Conservation (phyloP, 2,888 invertebrate genomes). For the Lutraria lutraria region DNA sequence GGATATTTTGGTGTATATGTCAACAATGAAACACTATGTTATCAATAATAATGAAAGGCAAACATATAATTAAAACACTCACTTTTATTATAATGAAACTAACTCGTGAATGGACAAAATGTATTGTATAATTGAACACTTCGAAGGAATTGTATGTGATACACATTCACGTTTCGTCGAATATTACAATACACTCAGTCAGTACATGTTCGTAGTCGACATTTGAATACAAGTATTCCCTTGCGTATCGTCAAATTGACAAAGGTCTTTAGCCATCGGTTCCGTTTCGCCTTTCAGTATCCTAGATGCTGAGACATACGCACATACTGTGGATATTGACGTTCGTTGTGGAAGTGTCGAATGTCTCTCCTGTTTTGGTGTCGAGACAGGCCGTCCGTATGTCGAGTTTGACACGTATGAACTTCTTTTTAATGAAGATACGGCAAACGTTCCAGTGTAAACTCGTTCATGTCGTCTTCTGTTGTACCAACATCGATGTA, state of each 20-base stretch:
- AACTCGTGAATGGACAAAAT: too few relatives aligned
- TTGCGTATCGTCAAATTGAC: background rate
- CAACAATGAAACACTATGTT: too few relatives aligned
- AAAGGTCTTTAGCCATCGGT: background rate
- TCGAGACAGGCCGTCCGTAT: background rate
- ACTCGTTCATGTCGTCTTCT: constrained; percentile 36
- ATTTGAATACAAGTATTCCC: background rate
- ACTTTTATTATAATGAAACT: too few relatives aligned
- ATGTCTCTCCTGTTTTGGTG: background rate
- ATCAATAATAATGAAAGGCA: too few relatives aligned
- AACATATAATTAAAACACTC: too few relatives aligned
- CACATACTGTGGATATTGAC: background rate
- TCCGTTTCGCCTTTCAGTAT: background rate
- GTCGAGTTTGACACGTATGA: constrained; percentile 33
- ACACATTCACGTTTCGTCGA: background rate
- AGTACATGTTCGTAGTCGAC: background rate
- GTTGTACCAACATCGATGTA: constrained; percentile 55
- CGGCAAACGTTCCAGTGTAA: constrained; percentile 48
- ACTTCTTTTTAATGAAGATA: constrained; percentile 52
- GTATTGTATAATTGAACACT: too few relatives aligned
- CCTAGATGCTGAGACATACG: background rate
- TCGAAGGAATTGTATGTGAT: too few relatives aligned
- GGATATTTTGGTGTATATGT: too few relatives aligned
- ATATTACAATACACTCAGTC: background rate
- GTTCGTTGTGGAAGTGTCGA: background rate